These are phyloP conservation scores for Polietes domitor DNA, from an alignment of 2,888 invertebrate species.

Conservation along the genomic window DNA sequence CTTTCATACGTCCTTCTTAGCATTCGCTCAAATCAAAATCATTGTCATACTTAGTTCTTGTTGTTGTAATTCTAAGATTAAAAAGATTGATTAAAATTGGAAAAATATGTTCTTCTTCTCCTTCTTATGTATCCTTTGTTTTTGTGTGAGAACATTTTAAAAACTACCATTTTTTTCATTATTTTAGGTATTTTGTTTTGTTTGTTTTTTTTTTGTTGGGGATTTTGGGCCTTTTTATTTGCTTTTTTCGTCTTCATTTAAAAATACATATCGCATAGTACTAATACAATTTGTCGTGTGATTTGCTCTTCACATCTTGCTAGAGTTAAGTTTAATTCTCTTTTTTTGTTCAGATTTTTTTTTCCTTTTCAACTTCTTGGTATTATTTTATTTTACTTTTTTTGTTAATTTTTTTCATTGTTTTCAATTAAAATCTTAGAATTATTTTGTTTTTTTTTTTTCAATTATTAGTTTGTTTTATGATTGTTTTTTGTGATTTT, in stretches of 20 bases:
- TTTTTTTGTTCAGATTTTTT: constrained; percentile 47
- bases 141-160: constrained; percentile 52
- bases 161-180: constrained; percentile 45
- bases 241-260: constrained; percentile 20
- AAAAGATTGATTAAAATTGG: constrained; percentile 51
- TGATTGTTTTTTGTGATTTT: constrained; percentile 53
- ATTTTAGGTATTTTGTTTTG: constrained; percentile 20
- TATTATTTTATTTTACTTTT: constrained; percentile 37
- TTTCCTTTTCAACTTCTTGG: too few relatives aligned
- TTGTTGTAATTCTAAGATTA: constrained; percentile 54
- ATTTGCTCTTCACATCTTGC: neutral
- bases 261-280: constrained; percentile 33
- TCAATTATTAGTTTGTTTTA: constrained; percentile 38
- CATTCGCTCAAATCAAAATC: neutral
- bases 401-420: constrained; percentile 35
- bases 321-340: constrained; percentile 30
- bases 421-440: constrained; percentile 61
- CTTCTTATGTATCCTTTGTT: constrained; percentile 21
- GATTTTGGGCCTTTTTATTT: constrained; percentile 27
- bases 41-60: neutral
- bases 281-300: constrained; percentile 17
- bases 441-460: constrained; percentile 26
- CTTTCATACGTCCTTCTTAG: constrained; percentile 9
- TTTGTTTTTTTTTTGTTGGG: constrained; percentile 3
- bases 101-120: constrained; percentile 34